These are phyloP conservation scores for Trinectes maculatus DNA, from an alignment of 2,113 vertebrate species.

Conservation along the genomic window DNA sequence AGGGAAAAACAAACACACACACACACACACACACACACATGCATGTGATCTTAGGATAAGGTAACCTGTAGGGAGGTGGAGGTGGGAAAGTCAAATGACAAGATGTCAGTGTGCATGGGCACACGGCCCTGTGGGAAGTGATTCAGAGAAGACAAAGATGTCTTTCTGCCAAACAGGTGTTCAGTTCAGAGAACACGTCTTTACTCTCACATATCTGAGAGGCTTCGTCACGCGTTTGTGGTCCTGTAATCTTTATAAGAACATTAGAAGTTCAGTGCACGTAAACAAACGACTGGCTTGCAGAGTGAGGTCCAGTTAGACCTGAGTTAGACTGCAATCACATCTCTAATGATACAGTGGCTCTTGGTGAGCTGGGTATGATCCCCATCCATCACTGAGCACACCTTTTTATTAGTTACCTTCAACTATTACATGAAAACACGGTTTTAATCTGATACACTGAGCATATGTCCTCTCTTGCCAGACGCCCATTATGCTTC, in stretches of 20 bases:
- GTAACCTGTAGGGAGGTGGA: slow-evolving; percentile 1
- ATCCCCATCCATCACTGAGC: not conserved
- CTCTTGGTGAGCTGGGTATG: not conserved
- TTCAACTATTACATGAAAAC: not conserved
- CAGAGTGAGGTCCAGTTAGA: not conserved
- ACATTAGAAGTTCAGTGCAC: not conserved
- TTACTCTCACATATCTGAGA: slow-evolving; percentile 23
- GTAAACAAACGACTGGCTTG: not conserved
- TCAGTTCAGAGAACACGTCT: slow-evolving; percentile 29
- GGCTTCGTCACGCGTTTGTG: slow-evolving; percentile 30
- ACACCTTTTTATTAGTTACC: not conserved
- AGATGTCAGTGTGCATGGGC: slow-evolving; percentile 36
- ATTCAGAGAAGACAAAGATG: slow-evolving; percentile 69
- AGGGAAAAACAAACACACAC: not conserved
- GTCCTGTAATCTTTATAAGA: slow-evolving; percentile 4
- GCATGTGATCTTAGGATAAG: slow-evolving; percentile 38
- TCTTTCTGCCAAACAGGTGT: slow-evolving; percentile 73
- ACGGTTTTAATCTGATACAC: slow-evolving; percentile 3
- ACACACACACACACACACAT: not conserved
- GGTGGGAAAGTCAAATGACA: slow-evolving; percentile 13
- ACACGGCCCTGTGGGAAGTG: slow-evolving; percentile 54
- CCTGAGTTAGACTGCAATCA: too few species aligned
- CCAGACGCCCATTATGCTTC: slow-evolving; percentile 35
- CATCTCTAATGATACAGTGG: not conserved
- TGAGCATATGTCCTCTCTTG: not conserved